phyloP scores from a whole-genome alignment of 2,888 invertebrate genomes.

The Polydrusus cervinus region DNA sequence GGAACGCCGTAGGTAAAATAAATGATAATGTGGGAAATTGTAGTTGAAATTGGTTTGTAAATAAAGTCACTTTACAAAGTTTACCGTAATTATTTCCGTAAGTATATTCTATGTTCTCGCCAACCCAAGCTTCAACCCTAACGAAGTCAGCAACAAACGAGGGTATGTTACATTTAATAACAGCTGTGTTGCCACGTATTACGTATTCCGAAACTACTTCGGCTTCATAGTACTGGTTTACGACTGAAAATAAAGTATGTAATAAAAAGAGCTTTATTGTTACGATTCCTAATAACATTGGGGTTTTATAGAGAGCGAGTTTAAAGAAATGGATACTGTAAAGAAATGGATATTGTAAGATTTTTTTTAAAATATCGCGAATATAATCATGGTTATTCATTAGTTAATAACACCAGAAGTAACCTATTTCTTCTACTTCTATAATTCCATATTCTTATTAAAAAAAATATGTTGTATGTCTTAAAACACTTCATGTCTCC shows the following conservation, averaged over 20 bases:
- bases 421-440: no score
- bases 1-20: slow-evolving; percentile 26
- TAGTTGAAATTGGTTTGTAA: not conserved
- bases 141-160: slow-evolving; percentile 94
- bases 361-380: no score
- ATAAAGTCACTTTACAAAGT: slow-evolving; percentile 21
- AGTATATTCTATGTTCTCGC: slow-evolving; percentile 80
- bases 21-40: not conserved
- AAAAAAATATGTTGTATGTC: no score
- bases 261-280: slow-evolving; percentile 18
- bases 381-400: no score
- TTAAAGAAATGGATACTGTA: not conserved
- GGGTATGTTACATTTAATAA: slow-evolving; percentile 91
- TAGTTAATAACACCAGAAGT: no score
- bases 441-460: no score
- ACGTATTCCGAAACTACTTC: slow-evolving; percentile 91
- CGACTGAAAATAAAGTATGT: slow-evolving; percentile 77
- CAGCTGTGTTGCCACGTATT: slow-evolving; percentile 90
- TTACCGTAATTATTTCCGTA: slow-evolving; percentile 85
- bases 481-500: no score
- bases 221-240: slow-evolving; percentile 91
- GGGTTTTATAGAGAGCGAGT: not conserved
- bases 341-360: no score
- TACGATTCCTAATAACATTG: not conserved
- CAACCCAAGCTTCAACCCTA: slow-evolving; percentile 88